phyloP scores from a whole-genome alignment of 2,113 vertebrate species.

The Sminthopsis crassicaudata region DNA sequence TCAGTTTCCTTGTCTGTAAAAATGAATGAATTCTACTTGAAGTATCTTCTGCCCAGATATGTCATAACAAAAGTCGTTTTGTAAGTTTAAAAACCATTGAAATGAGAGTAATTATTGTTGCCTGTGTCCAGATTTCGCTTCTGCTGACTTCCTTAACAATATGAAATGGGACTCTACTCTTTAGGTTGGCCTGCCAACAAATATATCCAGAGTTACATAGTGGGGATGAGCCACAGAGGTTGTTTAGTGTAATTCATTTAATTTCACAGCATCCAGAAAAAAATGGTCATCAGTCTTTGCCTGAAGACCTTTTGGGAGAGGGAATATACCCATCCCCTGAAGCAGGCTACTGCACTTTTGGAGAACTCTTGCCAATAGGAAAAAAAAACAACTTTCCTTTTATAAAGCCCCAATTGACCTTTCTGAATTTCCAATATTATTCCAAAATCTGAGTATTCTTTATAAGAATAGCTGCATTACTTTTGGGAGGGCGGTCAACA shows the following conservation, averaged over 20 bases:
- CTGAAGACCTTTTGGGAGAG: background rate
- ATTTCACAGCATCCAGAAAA: background rate
- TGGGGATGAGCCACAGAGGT: background rate
- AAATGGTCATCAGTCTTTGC: background rate
- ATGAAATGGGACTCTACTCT: background rate
- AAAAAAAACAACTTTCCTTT: background rate
- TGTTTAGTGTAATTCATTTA: background rate
- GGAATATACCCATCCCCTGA: background rate
- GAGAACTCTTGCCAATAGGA: background rate
- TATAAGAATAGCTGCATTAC: background rate
- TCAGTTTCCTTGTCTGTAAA: background rate
- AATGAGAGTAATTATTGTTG: background rate
- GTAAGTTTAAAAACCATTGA: background rate
- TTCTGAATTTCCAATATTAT: background rate
- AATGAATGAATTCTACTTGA: background rate
- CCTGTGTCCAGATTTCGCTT: background rate
- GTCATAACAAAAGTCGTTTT: background rate
- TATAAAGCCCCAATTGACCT: background rate
- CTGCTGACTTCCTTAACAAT: background rate
- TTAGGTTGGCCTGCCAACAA: background rate
- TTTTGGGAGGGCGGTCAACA: background rate
- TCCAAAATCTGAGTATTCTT: background rate
- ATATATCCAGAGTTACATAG: background rate
- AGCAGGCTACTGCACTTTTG: background rate
- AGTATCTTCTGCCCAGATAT: background rate